Evolutionary conservation across 2,113 vertebrate genomes (phyloP).

Genomic region (Actenoides lindsayi): DNA sequence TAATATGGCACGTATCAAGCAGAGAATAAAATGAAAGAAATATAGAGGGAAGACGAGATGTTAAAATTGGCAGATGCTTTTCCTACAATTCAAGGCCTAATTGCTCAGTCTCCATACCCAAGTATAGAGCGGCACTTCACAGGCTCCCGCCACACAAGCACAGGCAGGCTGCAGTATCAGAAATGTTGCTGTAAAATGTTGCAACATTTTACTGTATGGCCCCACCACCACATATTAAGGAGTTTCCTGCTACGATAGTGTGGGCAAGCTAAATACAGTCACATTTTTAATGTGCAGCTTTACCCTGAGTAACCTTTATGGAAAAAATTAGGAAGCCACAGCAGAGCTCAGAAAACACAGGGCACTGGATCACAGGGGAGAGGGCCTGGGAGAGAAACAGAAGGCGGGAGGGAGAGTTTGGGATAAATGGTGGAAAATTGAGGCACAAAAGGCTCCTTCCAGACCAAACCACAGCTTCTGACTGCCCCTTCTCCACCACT

Average conservation of each 20-base stretch:
- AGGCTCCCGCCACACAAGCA: not conserved
- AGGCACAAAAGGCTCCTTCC: not conserved
- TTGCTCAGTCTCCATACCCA: fast-evolving
- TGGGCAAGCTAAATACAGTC: not conserved
- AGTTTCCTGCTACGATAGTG: not conserved
- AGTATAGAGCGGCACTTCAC: not conserved
- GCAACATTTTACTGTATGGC: not conserved
- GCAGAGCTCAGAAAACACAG: not conserved
- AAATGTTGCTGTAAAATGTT: not conserved
- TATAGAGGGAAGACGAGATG: not conserved
- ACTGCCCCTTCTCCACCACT: not conserved
- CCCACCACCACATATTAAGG: not conserved
- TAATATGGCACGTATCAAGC: not conserved
- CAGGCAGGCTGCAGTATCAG: not conserved
- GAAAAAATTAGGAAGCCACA: constrained; percentile 25
- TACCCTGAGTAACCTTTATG: constrained; percentile 19
- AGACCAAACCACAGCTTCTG: not conserved
- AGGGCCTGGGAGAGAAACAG: not conserved
- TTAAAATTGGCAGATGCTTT: not conserved
- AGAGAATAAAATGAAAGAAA: not conserved
- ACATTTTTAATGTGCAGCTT: not conserved
- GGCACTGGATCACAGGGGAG: constrained; percentile 7
- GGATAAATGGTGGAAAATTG: not conserved
- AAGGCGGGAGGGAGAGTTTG: not conserved
- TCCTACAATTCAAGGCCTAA: not conserved